Evolutionary conservation across 2,797 vertebrate genomes (phyloP), one percentile per base, ranked within the genome.

Genomic region (Graptemys geographica): DNA sequence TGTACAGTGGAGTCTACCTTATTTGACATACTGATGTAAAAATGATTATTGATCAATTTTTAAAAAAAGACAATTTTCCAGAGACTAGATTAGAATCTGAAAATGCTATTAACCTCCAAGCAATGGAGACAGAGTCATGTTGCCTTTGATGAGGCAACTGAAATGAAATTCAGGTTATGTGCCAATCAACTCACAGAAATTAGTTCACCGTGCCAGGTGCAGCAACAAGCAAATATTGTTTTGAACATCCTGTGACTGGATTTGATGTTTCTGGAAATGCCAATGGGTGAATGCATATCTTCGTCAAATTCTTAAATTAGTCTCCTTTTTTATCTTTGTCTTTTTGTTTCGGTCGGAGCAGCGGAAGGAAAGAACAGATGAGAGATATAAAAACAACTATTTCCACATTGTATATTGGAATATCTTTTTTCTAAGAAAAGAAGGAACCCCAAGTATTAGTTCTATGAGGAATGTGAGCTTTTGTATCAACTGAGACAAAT

Each of bases 31-130:
- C 88, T 90, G 90, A 94, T 96, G 74, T 94, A 96, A 97, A 97
- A 98, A 95, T 95, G 94, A 90, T 92, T 97, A 98, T 96, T 97
- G 96, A 97, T 97, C 96, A 97, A 97, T 97, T 96, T 96, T 72
- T 96, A 8, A 89, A 96, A 96, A 97, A 90, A 97, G 90, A 96
- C 97, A 96, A 93, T 97, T 97, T 96, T 91, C 96, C 92, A 94
- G 94, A 94, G 94, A 93, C 94, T 97, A 97, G 96, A 97, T 97
- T 97, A 97, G 93, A 97, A 97, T 98, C 95, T 95, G 93, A 97
- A 97, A 97, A 97, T 94, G 95, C 95, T 97, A 97, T 97, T 97
- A 97, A 97, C 92, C 95, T 96, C 79, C 80, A 84, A 96, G 96
- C 95, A 95, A 96, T 97, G 91, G 89, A 91, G 97, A 95, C 10